Base-by-base conservation (phyloP, 2,113 vertebrate genomes). In the Lagopus leucura region DNA sequence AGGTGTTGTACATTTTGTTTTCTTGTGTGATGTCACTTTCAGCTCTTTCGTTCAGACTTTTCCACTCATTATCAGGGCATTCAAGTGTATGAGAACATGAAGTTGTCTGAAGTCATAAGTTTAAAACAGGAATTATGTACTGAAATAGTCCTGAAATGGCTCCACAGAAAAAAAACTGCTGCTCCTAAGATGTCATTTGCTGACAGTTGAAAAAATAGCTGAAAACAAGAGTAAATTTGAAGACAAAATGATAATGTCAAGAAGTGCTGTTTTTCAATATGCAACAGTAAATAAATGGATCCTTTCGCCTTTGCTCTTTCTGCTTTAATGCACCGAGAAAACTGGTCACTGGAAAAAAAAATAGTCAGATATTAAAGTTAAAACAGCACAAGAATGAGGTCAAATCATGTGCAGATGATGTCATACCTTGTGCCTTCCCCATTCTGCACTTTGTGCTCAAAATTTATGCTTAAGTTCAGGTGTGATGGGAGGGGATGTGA, bases 1-100 rank as follows among this genome's bases (percentile, higher is more conserved):
- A 75, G 50, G 75, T 73, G 73, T 86, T 72, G 81, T 28, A 90
- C 83, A 79, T 87, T 80, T 38, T 85, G 36, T 89, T 94, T 95
- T 91, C 47, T n/a, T 16, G 20, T 36, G 32, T 8, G 13, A 82
- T 30, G 11, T 19, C 63, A 65, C 70, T 36, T 71, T 94, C 32
- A 73, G 64, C 27, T 77, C 80, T 65, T 77, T 82, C 36, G 22
- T 48, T 61, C 78, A 47, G 92, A n/a, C 50, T 2, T 73, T 73
- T 63, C 64, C 71, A 13, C 25, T 92, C 75, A 60, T 94, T 89
- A 86, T 24, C 4, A 3, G 21, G 45, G 19, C 45, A 64, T 40
- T 76, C 19, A 43, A 47, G 38, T 24, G 20, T 16, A 10, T 1
- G 4, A 91, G 34, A 28, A 43, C 21, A 77, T 36, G 25, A 73